These are phyloP conservation scores for Plodia interpunctella DNA, from an alignment of 1,140 invertebrate species.

Conservation along the genomic window DNA sequence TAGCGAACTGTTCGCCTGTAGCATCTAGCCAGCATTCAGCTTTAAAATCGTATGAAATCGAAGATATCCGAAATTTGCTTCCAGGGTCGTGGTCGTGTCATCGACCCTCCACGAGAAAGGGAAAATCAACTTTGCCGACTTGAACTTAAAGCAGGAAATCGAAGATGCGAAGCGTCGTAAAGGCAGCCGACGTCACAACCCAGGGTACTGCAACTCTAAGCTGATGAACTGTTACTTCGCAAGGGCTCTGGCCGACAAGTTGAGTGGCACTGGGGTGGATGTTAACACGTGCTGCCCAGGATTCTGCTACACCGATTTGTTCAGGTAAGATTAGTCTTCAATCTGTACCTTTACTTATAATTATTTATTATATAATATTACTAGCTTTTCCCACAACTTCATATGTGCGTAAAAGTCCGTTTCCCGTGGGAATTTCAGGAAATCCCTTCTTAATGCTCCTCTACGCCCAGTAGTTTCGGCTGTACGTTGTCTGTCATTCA, in stretches of 20 bases:
- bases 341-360: background rate
- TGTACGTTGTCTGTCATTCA: too few species aligned
- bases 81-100: slow-evolving; percentile 77
- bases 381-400: too few species aligned
- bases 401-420: too few species aligned
- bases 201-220: slow-evolving; percentile 89
- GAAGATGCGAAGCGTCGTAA: slow-evolving; percentile 60
- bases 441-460: too few species aligned
- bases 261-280: slow-evolving; percentile 79
- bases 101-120: slow-evolving; percentile 74
- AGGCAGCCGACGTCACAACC: slow-evolving; percentile 72
- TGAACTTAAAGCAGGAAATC: slow-evolving; percentile 70
- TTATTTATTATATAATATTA: background rate
- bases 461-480: too few species aligned
- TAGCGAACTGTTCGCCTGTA: too few species aligned
- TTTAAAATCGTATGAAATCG: too few species aligned
- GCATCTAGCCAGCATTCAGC: too few species aligned
- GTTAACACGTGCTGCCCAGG: slow-evolving; percentile 90
- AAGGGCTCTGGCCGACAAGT: slow-evolving; percentile 78
- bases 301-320: slow-evolving; percentile 86
- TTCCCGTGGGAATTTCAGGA: too few species aligned
- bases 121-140: slow-evolving; percentile 84
- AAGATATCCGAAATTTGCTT: slow-evolving; percentile 13
- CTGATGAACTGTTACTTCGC: slow-evolving; percentile 86
- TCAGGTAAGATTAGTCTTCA: slow-evolving; percentile 45